Percentiles rank a stretch among this genome's conserved stretches.
Evolutionary conservation across 2,797 vertebrate species (phyloP).

Genomic region (Macroramphosus scolopax): DNA sequence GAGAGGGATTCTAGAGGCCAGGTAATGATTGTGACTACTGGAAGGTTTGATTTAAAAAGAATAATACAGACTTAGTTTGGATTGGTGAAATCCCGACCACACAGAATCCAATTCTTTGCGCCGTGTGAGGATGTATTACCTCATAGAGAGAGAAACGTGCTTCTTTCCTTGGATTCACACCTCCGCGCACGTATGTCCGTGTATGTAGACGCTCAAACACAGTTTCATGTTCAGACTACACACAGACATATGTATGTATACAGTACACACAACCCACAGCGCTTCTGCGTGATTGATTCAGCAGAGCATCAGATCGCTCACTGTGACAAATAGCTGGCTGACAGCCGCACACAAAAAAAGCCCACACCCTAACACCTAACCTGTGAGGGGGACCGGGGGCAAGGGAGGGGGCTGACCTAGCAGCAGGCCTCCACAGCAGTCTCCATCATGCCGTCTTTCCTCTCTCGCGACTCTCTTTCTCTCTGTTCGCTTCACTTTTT

Average conservation of each 20-base stretch:
- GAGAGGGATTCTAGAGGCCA: conserved; percentile 45
- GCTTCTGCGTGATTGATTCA: conserved; percentile 75
- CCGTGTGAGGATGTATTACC: conserved; percentile 8
- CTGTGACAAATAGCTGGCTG: conserved; percentile 78
- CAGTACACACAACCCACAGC: conserved; percentile 49
- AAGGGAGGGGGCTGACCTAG: conserved; percentile 58
- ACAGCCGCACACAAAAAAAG: conserved; percentile 77
- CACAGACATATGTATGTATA: conserved; percentile 48
- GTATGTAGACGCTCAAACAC: conserved; percentile 44
- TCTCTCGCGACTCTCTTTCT: conserved; percentile 19
- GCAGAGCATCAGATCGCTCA: conserved; percentile 76
- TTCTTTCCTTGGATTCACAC: conserved; percentile 21
- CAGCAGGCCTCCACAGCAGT: conserved; percentile 60
- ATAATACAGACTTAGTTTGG: conserved; percentile 11
- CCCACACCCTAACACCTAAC: conserved; percentile 78
- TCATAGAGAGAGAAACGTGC: neutral
- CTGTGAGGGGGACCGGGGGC: conserved; percentile 67
- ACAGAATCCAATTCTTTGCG: conserved; percentile 22
- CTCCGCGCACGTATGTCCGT: conserved; percentile 39
- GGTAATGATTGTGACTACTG: conserved; percentile 45
- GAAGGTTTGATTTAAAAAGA: conserved; percentile 40
- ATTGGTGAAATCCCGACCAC: conserved; percentile 21
- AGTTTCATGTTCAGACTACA: conserved; percentile 47
- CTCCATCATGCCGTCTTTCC: conserved; percentile 45
- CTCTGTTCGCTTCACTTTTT: conserved; percentile 33